A percentile compares a stretch with the other conserved stretches of the same genome.
Evolutionary conservation across 37 sponge, comb jelly and placozoan species (phyloP).

Genomic region (Agelas oroides): DNA sequence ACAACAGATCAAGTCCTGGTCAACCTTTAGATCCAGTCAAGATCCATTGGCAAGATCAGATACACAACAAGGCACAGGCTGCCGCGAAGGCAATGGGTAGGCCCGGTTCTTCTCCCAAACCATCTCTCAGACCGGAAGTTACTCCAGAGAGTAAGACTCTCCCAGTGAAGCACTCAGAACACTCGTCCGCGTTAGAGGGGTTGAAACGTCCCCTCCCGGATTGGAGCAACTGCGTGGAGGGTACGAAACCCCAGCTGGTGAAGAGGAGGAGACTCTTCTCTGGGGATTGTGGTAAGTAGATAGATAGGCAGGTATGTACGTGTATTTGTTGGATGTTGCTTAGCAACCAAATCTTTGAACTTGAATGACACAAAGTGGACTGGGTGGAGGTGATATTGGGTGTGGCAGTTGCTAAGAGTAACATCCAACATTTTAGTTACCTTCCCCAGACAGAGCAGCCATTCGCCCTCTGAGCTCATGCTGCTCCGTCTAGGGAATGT

Average conservation of each 20-base stretch:
- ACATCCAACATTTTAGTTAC: no score
- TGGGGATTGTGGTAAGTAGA: constrained; percentile 68
- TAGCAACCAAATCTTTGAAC: no score
- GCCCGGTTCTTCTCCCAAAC: neutral
- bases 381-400: no score
- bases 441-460: no score
- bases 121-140: neutral
- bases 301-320: no score
- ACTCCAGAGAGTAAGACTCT: neutral
- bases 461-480: no score
- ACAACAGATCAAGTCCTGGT: neutral
- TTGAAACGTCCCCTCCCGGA: constrained; percentile 50
- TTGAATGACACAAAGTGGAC: no score
- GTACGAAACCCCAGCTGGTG: constrained; percentile 55
- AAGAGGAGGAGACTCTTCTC: constrained; percentile 64
- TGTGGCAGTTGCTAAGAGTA: no score
- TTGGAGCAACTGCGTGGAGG: constrained; percentile 69
- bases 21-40: neutral
- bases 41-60: constrained; percentile 42
- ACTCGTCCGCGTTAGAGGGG: neutral
- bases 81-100: no score
- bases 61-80: no score
- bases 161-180: no score
- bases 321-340: neutral
- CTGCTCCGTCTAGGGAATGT: no score